These are phyloP conservation scores for Penaeus chinensis DNA, from an alignment of 1,140 invertebrate species.

Conservation along the genomic window DNA sequence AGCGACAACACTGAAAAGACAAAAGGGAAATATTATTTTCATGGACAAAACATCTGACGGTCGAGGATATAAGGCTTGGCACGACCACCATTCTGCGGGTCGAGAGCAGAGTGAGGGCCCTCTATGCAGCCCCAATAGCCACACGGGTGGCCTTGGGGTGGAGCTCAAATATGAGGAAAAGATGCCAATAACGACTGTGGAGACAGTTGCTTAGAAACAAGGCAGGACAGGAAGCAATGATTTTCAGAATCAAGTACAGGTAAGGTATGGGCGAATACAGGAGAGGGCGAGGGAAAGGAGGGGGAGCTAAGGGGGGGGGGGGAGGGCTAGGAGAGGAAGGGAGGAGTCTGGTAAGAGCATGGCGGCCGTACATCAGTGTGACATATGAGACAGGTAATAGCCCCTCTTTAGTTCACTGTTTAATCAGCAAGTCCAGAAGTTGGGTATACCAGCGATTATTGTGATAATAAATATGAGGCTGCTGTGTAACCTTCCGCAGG, in stretches of 20 bases:
- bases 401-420: too few species aligned
- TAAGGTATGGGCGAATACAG: background rate
- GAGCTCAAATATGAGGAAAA: too few species aligned
- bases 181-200: too few species aligned
- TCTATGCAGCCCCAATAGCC: too few species aligned
- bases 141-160: too few species aligned
- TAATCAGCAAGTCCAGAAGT: conserved; percentile 10
- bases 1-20: conserved; percentile 65
- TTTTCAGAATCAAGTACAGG: background rate
- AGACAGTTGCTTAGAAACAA: background rate
- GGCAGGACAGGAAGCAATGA: background rate
- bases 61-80: background rate
- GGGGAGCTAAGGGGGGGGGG: background rate
- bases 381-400: background rate
- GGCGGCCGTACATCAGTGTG: too few species aligned
- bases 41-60: background rate
- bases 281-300: background rate
- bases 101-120: background rate
- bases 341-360: background rate
- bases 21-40: conserved; percentile 36
- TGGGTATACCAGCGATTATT: conserved; percentile 23
- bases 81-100: background rate
- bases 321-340: background rate
- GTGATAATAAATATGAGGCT: background rate
- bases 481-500: background rate